Percentiles rank a stretch among this genome's conserved stretches.
These are phyloP conservation scores for Entelurus aequoreus DNA, from an alignment of 2,113 vertebrate genomes.

Conservation along the genomic window DNA sequence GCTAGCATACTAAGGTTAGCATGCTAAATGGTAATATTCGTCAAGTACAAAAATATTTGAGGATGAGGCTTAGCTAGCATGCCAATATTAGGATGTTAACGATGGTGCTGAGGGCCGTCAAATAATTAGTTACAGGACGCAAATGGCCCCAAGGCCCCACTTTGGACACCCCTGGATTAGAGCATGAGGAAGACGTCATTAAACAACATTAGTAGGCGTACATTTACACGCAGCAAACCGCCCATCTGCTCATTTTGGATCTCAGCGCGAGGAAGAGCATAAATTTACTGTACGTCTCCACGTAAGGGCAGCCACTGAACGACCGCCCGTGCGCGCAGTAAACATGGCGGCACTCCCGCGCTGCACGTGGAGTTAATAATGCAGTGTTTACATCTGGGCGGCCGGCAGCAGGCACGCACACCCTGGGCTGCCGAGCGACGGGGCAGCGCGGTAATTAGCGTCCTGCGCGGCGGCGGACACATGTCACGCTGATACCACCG, in stretches of 20 bases:
- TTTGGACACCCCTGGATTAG: too few species aligned
- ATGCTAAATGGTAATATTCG: too few species aligned
- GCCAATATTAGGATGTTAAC: too few species aligned
- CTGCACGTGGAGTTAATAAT: slow-evolving; percentile 62
- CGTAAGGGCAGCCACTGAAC: slow-evolving; percentile 33
- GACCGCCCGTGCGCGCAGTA: slow-evolving; percentile 38
- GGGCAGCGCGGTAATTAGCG: slow-evolving; percentile 55
- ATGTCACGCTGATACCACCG: slow-evolving; percentile 42
- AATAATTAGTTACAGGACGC: too few species aligned
- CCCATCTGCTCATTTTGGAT: slow-evolving; percentile 55
- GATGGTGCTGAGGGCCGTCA: too few species aligned
- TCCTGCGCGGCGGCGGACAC: slow-evolving; percentile 8
- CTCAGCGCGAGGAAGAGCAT: slow-evolving; percentile 38
- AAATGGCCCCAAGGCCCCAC: too few species aligned
- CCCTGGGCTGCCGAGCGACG: slow-evolving; percentile 52
- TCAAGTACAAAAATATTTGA: too few species aligned
- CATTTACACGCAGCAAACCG: slow-evolving; percentile 52
- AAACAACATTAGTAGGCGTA: slow-evolving; percentile 62
- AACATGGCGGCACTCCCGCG: slow-evolving; percentile 30
- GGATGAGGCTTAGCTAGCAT: too few species aligned
- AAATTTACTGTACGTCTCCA: slow-evolving; percentile 46
- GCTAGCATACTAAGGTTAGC: too few species aligned
- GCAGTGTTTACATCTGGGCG: slow-evolving; percentile 63
- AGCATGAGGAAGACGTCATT: slow-evolving; percentile 51
- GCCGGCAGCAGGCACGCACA: slow-evolving; percentile 31